Evolutionary conservation across 2,888 invertebrate species (phyloP), one percentile per base, ranked within the genome.

Genomic region (Erebia epiphron): DNA sequence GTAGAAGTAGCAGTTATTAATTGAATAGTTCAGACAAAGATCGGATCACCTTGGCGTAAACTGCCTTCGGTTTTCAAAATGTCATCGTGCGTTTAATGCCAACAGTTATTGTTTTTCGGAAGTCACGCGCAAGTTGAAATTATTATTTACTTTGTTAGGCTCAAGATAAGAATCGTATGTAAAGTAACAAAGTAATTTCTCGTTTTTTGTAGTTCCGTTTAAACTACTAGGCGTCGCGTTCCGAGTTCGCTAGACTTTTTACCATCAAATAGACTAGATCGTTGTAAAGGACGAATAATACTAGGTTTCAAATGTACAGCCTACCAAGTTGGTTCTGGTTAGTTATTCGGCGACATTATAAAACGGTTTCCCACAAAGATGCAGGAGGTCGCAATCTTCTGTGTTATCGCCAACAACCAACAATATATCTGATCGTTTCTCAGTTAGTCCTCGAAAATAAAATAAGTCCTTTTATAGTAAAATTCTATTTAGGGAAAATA

Each of bases 1-100:
- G 80, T 76, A 78, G 77, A 68, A 41, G 73, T 67, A 77, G 74
- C 77, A 80, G 76, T 79, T 71, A 75, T 73, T 75, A 26, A 26
- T 71, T 68, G 73, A 74, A 14, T 68, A 64, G 64, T 63, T 69
- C 41, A 41, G 60, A 67, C 69, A 54, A 69, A 69, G 66, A 69
- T 73, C 65, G 71, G 71, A 72, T 74, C 73, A 66, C 72, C 72
- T 75, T 75, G 72, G 71, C 18, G 63, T 61, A 49, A 70, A 69
- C 71, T 61, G 43, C 58, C 65, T 54, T 58, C 16, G 52, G 63
- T 57, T 50, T 63, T 64, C 57, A 57, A 73, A 72, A 75, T 74
- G 72, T 56, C 64, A 67, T 41, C 49, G 49, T 13, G 46, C 26
- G 14, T 14, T 66, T 41, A 46, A 46, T 46, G 7, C 14, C 21